A percentile compares a stretch with the other conserved stretches of the same genome.
These are phyloP conservation scores for Cariama cristata DNA, from an alignment of 2,113 vertebrate genomes.

Conservation along the genomic window DNA sequence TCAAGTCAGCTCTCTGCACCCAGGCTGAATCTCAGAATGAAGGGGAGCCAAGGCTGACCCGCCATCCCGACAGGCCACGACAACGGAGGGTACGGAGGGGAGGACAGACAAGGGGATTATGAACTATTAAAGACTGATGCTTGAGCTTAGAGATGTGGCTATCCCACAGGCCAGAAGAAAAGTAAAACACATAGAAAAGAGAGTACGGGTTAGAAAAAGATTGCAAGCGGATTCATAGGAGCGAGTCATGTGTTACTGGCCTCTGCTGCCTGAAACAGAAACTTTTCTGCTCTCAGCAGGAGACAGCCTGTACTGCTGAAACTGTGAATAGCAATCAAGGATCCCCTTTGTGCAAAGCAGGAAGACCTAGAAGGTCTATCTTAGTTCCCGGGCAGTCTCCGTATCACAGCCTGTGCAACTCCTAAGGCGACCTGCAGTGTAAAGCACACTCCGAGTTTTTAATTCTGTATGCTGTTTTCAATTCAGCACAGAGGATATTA, in stretches of 20 bases:
- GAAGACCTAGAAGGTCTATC: neutral
- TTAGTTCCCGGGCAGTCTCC: neutral
- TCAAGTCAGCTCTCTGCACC: constrained; percentile 38
- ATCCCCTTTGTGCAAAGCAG: neutral
- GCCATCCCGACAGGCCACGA: neutral
- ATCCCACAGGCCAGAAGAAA: neutral
- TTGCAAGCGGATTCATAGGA: neutral
- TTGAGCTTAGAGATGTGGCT: neutral
- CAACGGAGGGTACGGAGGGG: neutral
- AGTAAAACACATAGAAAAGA: neutral
- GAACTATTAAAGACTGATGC: neutral
- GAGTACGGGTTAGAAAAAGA: neutral
- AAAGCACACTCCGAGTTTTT: neutral
- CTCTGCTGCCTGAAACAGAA: constrained; percentile 33
- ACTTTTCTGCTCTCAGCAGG: neutral
- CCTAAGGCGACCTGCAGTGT: neutral
- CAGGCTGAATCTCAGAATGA: neutral
- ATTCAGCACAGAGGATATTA: neutral
- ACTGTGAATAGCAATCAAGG: neutral
- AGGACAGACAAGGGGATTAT: neutral
- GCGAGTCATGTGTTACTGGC: neutral
- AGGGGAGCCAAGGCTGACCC: neutral
- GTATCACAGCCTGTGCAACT: neutral
- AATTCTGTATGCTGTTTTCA: neutral
- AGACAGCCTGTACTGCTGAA: neutral